Evolutionary conservation across 1,140 invertebrate genomes (phyloP).

Genomic region (Bathynomus jamesi): DNA sequence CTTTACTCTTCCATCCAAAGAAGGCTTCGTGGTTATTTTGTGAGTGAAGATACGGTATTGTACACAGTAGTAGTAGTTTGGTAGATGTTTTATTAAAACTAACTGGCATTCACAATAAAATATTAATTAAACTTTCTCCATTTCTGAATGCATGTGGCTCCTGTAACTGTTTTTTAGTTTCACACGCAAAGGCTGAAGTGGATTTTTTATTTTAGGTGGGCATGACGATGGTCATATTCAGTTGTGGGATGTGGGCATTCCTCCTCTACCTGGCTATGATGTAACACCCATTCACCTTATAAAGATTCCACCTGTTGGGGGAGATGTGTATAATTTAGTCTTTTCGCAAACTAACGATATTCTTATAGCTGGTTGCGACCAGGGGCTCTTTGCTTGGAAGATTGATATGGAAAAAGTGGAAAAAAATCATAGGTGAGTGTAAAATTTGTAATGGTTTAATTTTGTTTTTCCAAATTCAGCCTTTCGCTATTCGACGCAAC

Average conservation of each 20-base stretch:
- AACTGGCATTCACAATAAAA: too few species aligned
- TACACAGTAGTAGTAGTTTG: too few species aligned
- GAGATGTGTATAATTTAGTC: slow-evolving; percentile 36
- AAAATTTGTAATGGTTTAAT: neutral
- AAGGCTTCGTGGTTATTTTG: slow-evolving; percentile 46
- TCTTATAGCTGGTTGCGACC: slow-evolving; percentile 36
- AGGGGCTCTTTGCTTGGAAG: slow-evolving; percentile 35
- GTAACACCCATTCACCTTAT: slow-evolving; percentile 36
- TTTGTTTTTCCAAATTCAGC: too few species aligned
- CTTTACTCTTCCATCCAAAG: slow-evolving; percentile 47
- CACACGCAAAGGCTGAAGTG: too few species aligned
- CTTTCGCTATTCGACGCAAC: too few species aligned
- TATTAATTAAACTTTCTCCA: too few species aligned
- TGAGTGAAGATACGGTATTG: too few species aligned
- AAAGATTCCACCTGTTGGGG: slow-evolving; percentile 30
- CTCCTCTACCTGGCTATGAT: slow-evolving; percentile 41
- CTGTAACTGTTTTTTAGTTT: too few species aligned
- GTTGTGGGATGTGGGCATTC: slow-evolving; percentile 46
- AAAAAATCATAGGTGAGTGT: slow-evolving; percentile 19
- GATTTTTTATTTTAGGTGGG: slow-evolving; percentile 46
- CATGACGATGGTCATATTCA: slow-evolving; percentile 44
- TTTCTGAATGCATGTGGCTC: too few species aligned
- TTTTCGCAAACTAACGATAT: slow-evolving; percentile 29
- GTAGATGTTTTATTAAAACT: too few species aligned
- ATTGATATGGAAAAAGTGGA: slow-evolving; percentile 34